phyloP scores from a whole-genome alignment of 2,797 vertebrate genomes.

The Melanotaenia parkinsoni region DNA sequence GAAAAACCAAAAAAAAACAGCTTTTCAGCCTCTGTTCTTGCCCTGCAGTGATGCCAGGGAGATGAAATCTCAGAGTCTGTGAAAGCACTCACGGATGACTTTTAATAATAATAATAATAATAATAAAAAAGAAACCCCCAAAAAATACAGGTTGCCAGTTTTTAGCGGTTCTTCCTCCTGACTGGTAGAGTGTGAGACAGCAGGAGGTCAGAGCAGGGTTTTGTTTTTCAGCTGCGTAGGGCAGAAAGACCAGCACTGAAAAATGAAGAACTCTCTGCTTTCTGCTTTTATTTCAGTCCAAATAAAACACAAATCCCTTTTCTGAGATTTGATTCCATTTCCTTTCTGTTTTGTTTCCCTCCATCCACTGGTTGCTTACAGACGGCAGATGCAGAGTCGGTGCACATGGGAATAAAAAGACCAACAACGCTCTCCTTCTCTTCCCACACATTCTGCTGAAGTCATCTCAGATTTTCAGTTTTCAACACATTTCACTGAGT shows the following conservation, averaged over 20 bases:
- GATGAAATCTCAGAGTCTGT: conserved; percentile 46
- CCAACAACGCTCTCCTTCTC: conserved; percentile 60
- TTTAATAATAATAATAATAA: conserved; percentile 51
- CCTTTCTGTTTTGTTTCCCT: conserved; percentile 57
- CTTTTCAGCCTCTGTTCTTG: conserved; percentile 73
- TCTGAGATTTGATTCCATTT: conserved; percentile 67
- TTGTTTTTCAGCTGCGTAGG: conserved; percentile 51
- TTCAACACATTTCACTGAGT: conserved; percentile 56
- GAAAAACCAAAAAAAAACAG: conserved; percentile 45
- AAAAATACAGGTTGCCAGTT: conserved; percentile 59
- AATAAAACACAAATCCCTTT: conserved; percentile 75
- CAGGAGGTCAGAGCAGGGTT: conserved; percentile 42
- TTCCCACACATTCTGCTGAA: conserved; percentile 77
- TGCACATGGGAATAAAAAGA: conserved; percentile 84
- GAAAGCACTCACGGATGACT: conserved; percentile 59
- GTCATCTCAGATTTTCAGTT: conserved; percentile 71
- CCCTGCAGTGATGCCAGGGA: conserved; percentile 45
- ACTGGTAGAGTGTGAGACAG: conserved; percentile 40
- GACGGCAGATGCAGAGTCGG: conserved; percentile 87
- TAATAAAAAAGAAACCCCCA: conserved; percentile 31
- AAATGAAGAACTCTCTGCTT: conserved; percentile 60
- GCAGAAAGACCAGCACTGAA: conserved; percentile 60
- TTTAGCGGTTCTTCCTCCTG: conserved; percentile 42
- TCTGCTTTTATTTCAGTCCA: conserved; percentile 67
- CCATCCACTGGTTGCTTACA: conserved; percentile 83